These are phyloP conservation scores for Heterotis niloticus DNA, from an alignment of 2,113 vertebrate genomes.

Conservation along the genomic window DNA sequence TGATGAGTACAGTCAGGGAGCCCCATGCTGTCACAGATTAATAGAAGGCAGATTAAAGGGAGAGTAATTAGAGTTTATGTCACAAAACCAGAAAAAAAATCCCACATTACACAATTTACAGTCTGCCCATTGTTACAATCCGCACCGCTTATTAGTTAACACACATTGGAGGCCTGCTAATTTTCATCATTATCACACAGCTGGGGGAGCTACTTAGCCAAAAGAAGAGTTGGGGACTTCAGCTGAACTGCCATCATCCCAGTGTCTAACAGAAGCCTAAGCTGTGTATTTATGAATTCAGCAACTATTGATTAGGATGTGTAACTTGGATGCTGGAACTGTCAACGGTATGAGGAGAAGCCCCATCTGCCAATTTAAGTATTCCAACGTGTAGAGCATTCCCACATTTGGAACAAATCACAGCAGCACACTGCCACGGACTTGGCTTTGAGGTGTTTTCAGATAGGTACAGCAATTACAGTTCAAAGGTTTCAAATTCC, in stretches of 20 bases:
- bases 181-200: constrained; percentile 2
- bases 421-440: no score
- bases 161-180: neutral
- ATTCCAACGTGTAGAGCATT: no score
- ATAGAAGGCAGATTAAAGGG: constrained; percentile 30
- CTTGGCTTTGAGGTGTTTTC: no score
- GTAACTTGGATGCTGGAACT: no score
- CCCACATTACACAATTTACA: neutral
- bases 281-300: no score
- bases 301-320: no score
- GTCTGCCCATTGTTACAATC: neutral
- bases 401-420: no score
- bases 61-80: constrained; percentile 61
- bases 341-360: no score
- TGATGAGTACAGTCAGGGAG: constrained; percentile 42
- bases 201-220: neutral
- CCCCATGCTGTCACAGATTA: constrained; percentile 49
- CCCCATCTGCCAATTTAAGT: no score
- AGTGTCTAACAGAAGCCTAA: neutral
- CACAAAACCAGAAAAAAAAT: constrained; percentile 33
- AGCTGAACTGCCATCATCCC: neutral
- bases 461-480: no score
- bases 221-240: constrained; percentile 2
- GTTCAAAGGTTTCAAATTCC: no score
- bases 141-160: neutral